Conservation (phyloP, 2,888 invertebrate genomes). For the Drosophila anomelani region DNA sequence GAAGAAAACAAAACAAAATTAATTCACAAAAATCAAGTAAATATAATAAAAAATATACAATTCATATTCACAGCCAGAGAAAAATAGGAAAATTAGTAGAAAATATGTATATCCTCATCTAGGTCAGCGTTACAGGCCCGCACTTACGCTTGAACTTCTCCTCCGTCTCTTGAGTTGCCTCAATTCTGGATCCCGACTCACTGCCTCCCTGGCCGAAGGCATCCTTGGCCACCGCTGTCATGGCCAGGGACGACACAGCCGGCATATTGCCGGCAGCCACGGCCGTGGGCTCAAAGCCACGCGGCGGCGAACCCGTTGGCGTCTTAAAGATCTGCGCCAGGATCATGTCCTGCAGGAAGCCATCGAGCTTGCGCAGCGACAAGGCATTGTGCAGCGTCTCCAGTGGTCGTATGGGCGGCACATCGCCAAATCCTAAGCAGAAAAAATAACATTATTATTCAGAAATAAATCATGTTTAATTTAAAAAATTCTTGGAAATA, state of each 20-base stretch:
- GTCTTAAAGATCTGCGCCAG: conserved; percentile 90
- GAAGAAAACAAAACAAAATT: conserved; percentile 1
- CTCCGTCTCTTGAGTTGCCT: background rate
- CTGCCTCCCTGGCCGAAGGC: conserved; percentile 2
- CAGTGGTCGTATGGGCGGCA: conserved; percentile 97
- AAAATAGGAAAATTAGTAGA: background rate
- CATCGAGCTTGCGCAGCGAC: conserved; percentile 95
- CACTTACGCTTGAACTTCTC: conserved; percentile 42
- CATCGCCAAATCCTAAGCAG: conserved; percentile 91
- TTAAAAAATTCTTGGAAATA: background rate
- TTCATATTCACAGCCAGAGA: background rate
- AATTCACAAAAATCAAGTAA: background rate
- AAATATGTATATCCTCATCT: background rate
- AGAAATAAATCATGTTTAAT: background rate
- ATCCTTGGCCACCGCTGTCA: conserved; percentile 7
- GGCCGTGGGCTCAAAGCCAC: conserved; percentile 63
- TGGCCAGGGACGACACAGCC: conserved; percentile 47
- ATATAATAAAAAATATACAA: background rate
- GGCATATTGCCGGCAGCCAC: conserved; percentile 15
- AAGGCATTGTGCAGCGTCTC: conserved; percentile 99
- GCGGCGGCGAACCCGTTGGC: conserved; percentile 90
- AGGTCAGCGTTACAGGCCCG: background rate
- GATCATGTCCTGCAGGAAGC: conserved; percentile 94
- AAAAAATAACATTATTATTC: background rate
- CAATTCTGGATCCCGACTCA: background rate